Percentiles rank a stretch among this genome's conserved stretches.
Evolutionary conservation across 2,888 invertebrate genomes (phyloP).

Genomic region (Acanthoscelides obtectus): DNA sequence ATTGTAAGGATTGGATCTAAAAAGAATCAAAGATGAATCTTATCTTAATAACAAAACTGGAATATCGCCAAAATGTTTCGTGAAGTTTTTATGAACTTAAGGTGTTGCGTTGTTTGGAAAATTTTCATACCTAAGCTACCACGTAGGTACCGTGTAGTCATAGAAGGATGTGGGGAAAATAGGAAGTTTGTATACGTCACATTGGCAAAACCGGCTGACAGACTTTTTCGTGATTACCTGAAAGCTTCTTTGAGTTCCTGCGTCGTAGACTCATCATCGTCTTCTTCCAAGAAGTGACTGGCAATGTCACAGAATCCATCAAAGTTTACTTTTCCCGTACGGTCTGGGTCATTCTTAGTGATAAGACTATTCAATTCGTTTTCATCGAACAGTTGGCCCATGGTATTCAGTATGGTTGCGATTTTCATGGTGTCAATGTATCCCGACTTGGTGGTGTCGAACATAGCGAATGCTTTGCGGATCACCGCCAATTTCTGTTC

Average conservation of each 20-base stretch:
- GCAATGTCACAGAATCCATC: slow-evolving; percentile 92
- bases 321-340: slow-evolving; percentile 86
- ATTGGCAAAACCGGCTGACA: too few relatives aligned
- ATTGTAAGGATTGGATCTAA: too few relatives aligned
- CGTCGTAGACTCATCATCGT: slow-evolving; percentile 94
- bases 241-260: slow-evolving; percentile 97
- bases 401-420: slow-evolving; percentile 87
- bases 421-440: slow-evolving; percentile 89
- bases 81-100: too few relatives aligned
- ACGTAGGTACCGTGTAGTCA: too few relatives aligned
- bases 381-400: slow-evolving; percentile 93
- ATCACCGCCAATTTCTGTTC: slow-evolving; percentile 85
- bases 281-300: slow-evolving; percentile 90
- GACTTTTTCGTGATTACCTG: slow-evolving; percentile 56
- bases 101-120: too few relatives aligned
- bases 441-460: slow-evolving; percentile 88
- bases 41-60: too few relatives aligned
- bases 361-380: slow-evolving; percentile 84
- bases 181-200: too few relatives aligned
- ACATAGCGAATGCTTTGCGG: slow-evolving; percentile 96
- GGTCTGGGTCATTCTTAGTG: slow-evolving; percentile 88
- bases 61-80: too few relatives aligned
- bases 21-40: too few relatives aligned
- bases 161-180: too few relatives aligned
- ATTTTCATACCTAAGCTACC: too few relatives aligned